Conservation (phyloP, 1,140 invertebrate genomes). For the Drosophila ironensis region DNA sequence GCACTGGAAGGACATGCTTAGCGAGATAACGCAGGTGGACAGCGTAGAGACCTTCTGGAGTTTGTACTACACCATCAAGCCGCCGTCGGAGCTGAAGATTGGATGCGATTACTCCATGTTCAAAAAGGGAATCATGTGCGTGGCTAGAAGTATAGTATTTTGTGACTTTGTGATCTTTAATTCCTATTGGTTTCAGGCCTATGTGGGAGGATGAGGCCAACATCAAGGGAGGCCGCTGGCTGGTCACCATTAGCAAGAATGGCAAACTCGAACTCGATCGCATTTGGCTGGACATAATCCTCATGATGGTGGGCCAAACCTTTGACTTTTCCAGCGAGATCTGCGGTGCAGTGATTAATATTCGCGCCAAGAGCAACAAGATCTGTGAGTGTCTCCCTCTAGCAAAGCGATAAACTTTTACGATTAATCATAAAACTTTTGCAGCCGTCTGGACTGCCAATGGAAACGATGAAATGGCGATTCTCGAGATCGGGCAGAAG, state of each 20-base stretch:
- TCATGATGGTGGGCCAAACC: constrained; percentile 96
- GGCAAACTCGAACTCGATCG: constrained; percentile 93
- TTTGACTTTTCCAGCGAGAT: constrained; percentile 96
- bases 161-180: constrained; percentile 82
- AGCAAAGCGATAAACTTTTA: constrained; percentile 83
- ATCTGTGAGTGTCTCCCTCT: constrained; percentile 83
- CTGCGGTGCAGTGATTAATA: constrained; percentile 97
- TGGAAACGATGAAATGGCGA: constrained; percentile 88
- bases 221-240: constrained; percentile 96
- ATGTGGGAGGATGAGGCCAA: constrained; percentile 98
- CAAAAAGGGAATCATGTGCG: constrained; percentile 93
- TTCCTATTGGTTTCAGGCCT: constrained; percentile 87
- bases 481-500: constrained; percentile 91
- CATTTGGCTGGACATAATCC: constrained; percentile 93
- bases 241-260: constrained; percentile 93
- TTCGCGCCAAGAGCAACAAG: constrained; percentile 95
- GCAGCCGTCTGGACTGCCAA: constrained; percentile 68
- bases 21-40: constrained; percentile 95
- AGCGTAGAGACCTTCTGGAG: constrained; percentile 99
- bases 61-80: constrained; percentile 97
- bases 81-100: constrained; percentile 93
- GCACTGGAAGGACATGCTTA: constrained; percentile 96
- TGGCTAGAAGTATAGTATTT: too few species aligned
- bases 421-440: constrained; percentile 15
- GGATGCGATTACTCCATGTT: constrained; percentile 98